Evolutionary conservation across 2,797 vertebrate species (phyloP).

Genomic region (Cryptoblepharus egeriae): DNA sequence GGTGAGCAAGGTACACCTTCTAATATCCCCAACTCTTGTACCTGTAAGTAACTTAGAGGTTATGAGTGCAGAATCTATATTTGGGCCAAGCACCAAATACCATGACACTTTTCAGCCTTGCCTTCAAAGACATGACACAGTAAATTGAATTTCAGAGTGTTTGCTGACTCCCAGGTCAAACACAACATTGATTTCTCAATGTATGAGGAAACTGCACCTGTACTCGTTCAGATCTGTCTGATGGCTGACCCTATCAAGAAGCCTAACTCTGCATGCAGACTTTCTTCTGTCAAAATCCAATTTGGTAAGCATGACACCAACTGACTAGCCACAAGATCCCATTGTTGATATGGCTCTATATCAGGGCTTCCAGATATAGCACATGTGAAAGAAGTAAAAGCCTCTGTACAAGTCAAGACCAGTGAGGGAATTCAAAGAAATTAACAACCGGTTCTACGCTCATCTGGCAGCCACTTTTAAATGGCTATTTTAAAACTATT

Average conservation of each 20-base stretch:
- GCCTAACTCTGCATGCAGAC: background rate
- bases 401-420: background rate
- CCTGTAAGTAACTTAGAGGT: background rate
- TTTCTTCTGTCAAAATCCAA: background rate
- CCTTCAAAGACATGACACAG: background rate
- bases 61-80: background rate
- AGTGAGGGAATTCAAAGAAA: too few species aligned
- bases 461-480: too few species aligned
- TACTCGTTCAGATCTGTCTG: background rate
- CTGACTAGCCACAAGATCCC: background rate
- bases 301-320: background rate
- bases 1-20: background rate
- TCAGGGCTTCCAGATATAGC: background rate
- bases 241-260: background rate
- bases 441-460: too few species aligned
- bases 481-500: too few species aligned
- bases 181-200: background rate
- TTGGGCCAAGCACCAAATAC: background rate
- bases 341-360: background rate
- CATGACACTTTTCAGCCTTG: background rate
- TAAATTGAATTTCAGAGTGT: background rate
- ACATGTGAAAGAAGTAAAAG: background rate
- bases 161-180: background rate
- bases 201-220: background rate
- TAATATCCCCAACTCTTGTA: background rate